Conservation (phyloP, 2,888 invertebrate species). For the Imbricaverruca yamaguchii region DNA sequence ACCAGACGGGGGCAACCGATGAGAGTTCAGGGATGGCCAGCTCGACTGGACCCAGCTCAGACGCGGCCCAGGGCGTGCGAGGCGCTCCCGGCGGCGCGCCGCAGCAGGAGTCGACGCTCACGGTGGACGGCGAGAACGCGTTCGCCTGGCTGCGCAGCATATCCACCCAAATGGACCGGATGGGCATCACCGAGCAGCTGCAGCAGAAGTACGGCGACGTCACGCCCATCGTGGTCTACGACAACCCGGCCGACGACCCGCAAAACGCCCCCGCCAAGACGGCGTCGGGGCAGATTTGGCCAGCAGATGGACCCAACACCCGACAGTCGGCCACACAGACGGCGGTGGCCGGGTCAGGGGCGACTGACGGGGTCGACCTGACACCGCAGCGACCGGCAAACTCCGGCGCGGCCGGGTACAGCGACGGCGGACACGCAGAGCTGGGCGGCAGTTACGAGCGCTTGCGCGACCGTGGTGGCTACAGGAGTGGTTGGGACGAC, state of each 20-base stretch:
- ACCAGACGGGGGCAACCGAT: neutral
- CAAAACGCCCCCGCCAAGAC: no score
- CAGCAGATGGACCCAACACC: neutral
- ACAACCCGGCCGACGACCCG: neutral
- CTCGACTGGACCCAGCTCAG: no score
- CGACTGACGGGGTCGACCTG: neutral
- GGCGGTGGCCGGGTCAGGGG: neutral
- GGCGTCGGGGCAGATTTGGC: no score
- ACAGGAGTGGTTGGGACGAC: no score
- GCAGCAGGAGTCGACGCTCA: neutral
- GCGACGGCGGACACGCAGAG: no score
- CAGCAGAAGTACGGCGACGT: neutral
- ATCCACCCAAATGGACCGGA: neutral
- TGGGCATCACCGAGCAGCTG: neutral
- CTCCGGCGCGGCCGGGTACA: no score
- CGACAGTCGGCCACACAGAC: neutral
- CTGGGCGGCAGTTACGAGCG: no score
- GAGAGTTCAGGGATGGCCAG: neutral
- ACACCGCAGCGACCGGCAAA: no score
- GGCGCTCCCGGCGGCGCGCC: no score
- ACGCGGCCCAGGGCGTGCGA: no score
- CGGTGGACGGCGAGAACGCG: neutral
- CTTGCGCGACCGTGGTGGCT: no score
- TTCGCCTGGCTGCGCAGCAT: constrained; percentile 9
- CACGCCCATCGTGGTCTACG: neutral